phyloP scores from a whole-genome alignment of 2,113 vertebrate genomes.

The Sander vitreus region DNA sequence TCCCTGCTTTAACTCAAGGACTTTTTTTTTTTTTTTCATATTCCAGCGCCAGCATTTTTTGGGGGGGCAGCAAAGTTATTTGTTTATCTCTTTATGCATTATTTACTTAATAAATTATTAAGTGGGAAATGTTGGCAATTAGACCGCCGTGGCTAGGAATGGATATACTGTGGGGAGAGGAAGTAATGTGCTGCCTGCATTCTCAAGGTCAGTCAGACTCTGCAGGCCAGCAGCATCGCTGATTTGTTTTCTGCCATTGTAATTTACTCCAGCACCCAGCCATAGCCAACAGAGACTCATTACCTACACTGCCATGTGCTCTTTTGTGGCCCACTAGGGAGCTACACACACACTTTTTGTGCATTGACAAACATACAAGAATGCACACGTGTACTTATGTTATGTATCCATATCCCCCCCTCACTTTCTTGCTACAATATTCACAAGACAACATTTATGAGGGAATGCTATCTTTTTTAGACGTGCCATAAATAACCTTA shows the following conservation, averaged over 20 bases:
- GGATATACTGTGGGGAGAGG: constrained; percentile 26
- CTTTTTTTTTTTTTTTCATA: constrained; percentile 39
- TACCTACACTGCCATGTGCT: constrained; percentile 68
- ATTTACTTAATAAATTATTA: constrained; percentile 74
- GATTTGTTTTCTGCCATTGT: constrained; percentile 78
- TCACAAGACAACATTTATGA: background rate
- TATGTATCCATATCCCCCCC: background rate
- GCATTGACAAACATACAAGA: constrained; percentile 24
- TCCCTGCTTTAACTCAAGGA: constrained; percentile 39
- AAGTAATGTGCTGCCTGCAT: constrained; percentile 48
- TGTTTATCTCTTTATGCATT: constrained; percentile 66
- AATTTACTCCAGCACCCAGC: constrained; percentile 65
- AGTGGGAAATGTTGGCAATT: constrained; percentile 56
- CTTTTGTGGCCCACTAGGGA: constrained; percentile 56
- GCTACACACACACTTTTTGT: constrained; percentile 16
- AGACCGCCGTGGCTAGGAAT: constrained; percentile 19
- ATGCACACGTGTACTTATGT: background rate
- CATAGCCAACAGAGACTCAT: constrained; percentile 71
- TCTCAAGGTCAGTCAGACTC: constrained; percentile 72
- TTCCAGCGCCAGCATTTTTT: constrained; percentile 14
- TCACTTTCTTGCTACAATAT: background rate
- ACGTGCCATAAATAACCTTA: background rate
- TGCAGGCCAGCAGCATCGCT: constrained; percentile 50
- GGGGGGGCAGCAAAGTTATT: constrained; percentile 12
- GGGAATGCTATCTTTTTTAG: background rate